Evolutionary conservation across 1,140 invertebrate species (phyloP).

Genomic region (Drosophila repletoides): DNA sequence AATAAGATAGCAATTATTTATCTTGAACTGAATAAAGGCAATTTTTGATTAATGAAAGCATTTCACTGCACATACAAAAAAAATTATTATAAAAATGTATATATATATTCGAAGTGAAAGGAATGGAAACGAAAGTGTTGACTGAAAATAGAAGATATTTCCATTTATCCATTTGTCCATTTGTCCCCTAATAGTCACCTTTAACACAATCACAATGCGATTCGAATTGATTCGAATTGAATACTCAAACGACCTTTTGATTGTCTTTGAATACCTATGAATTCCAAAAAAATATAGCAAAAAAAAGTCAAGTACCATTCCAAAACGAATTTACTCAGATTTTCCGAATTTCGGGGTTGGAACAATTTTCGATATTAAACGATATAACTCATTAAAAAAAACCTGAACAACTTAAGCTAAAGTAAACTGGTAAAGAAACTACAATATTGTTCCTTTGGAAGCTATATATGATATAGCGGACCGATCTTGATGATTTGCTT

Average conservation of each 20-base stretch:
- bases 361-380: too few relatives aligned
- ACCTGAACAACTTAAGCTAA: too few relatives aligned
- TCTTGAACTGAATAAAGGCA: constrained; percentile 51
- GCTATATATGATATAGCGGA: too few relatives aligned
- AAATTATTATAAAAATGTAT: not conserved
- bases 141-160: constrained; percentile 57
- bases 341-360: too few relatives aligned
- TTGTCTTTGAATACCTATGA: too few relatives aligned
- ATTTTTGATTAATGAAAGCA: constrained; percentile 77
- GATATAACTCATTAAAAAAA: too few relatives aligned
- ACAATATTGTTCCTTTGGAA: too few relatives aligned
- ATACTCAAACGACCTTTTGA: constrained; percentile 37
- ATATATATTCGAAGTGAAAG: constrained; percentile 52
- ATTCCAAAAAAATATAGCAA: too few relatives aligned
- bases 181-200: constrained; percentile 18
- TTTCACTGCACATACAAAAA: not conserved
- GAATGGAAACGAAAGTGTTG: constrained; percentile 71
- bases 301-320: not conserved
- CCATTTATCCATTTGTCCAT: constrained; percentile 56
- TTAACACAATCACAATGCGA: not conserved
- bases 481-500: too few relatives aligned
- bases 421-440: too few relatives aligned
- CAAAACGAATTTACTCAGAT: constrained; percentile 12
- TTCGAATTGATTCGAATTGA: not conserved
- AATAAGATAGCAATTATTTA: constrained; percentile 80